Evolutionary conservation across 2,797 vertebrate species (phyloP).

Genomic region (Steatocranus sp.): DNA sequence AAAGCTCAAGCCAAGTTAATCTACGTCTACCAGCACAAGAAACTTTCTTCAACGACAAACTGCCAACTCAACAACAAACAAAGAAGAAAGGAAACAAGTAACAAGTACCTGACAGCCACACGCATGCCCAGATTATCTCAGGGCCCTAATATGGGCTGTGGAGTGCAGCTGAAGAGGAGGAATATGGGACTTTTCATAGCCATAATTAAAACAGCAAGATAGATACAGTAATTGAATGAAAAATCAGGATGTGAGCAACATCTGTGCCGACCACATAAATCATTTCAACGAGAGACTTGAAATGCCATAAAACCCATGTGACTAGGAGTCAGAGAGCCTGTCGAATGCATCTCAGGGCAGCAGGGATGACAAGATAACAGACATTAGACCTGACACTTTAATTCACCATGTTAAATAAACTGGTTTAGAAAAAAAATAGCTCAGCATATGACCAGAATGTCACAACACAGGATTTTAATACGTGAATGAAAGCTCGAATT

Average conservation of each 20-base stretch:
- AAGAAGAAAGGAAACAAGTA: conserved; percentile 4
- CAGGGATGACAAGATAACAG: conserved; percentile 61
- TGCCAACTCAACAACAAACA: not conserved
- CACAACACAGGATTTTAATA: not conserved
- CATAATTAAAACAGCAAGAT: conserved; percentile 82
- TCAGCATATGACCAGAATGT: conserved; percentile 38
- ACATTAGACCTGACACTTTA: conserved; percentile 61
- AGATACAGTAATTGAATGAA: conserved; percentile 82
- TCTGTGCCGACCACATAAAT: conserved; percentile 82
- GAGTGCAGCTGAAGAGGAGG: conserved; percentile 69
- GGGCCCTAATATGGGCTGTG: conserved; percentile 71
- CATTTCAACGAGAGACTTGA: conserved; percentile 76
- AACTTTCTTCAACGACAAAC: not conserved
- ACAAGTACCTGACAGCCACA: conserved; percentile 59
- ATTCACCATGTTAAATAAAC: conserved; percentile 53
- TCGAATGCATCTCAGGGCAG: conserved; percentile 61
- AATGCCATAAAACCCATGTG: conserved; percentile 73
- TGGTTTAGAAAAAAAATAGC: not conserved
- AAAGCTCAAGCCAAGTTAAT: not conserved
- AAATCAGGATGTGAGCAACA: conserved; percentile 81
- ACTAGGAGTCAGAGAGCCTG: conserved; percentile 71
- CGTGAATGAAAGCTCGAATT: not conserved
- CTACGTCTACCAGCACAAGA: not conserved
- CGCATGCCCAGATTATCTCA: conserved; percentile 60
- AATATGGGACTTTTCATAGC: conserved; percentile 77